Conservation (phyloP, 1,140 invertebrate genomes). For the Frieseomelitta varia region DNA sequence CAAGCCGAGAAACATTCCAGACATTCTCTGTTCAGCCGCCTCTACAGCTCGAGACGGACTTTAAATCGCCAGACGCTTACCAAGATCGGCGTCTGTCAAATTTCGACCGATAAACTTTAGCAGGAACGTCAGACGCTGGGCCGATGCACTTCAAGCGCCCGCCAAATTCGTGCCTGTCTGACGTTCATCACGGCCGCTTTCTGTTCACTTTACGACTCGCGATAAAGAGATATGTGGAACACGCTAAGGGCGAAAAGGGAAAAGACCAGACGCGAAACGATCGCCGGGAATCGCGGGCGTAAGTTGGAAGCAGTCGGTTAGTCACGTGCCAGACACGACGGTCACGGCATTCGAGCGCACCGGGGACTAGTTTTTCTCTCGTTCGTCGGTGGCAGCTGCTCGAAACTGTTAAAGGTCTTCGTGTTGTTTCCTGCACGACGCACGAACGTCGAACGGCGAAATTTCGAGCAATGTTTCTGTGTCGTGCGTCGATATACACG, state of each 20-base stretch:
- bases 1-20: slow-evolving; percentile 29
- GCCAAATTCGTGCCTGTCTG: slow-evolving; percentile 4
- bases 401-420: slow-evolving; percentile 41
- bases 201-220: neutral
- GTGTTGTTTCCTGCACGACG: slow-evolving; percentile 20
- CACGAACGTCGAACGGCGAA: neutral
- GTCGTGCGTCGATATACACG: slow-evolving; percentile 11
- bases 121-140: slow-evolving; percentile 39
- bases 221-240: neutral
- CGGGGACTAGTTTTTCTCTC: neutral
- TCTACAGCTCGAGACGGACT: neutral
- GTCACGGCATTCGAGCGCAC: neutral
- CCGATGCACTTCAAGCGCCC: slow-evolving; percentile 40
- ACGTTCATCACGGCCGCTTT: slow-evolving; percentile 23
- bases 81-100: slow-evolving; percentile 48
- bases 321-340: slow-evolving; percentile 20
- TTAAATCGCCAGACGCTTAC: slow-evolving; percentile 50
- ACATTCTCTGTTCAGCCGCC: slow-evolving; percentile 7
- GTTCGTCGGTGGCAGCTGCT: neutral
- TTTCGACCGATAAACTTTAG: slow-evolving; percentile 59
- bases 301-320: neutral
- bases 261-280: neutral
- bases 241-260: too few species aligned
- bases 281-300: neutral
- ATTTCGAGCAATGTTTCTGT: neutral